phyloP scores from a whole-genome alignment of 2,888 invertebrate genomes.

The Latrodectus hesperus region DNA sequence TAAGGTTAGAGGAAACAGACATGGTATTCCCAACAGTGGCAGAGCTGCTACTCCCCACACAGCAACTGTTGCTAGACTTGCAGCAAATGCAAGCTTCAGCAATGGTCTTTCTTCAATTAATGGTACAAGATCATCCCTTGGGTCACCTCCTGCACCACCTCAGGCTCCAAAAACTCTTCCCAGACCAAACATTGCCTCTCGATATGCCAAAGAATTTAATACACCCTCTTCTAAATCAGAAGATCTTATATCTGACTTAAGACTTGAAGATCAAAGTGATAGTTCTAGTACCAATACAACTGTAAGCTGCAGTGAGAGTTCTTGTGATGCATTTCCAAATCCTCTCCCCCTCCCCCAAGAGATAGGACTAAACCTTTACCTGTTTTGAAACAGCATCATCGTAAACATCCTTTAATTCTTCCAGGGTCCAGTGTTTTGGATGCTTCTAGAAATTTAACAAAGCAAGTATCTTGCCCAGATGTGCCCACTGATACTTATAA shows the following conservation, averaged over 20 bases:
- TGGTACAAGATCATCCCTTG: constrained; percentile 51
- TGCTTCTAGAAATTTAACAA: constrained; percentile 57
- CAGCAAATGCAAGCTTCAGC: constrained; percentile 54
- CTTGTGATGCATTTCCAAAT: constrained; percentile 76
- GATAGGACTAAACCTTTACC: constrained; percentile 81
- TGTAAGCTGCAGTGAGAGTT: constrained; percentile 59
- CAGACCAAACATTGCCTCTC: constrained; percentile 34
- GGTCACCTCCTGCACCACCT: constrained; percentile 60
- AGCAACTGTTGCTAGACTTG: constrained; percentile 69
- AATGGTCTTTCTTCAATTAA: constrained; percentile 29
- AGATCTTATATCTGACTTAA: constrained; percentile 9
- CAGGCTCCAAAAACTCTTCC: constrained; percentile 61
- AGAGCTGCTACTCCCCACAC: constrained; percentile 68
- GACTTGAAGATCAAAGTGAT: constrained; percentile 55
- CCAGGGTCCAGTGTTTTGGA: constrained; percentile 75
- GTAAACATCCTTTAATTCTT: constrained; percentile 87
- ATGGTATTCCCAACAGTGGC: constrained; percentile 72
- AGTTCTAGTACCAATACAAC: constrained; percentile 56
- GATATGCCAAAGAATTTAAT: constrained; percentile 42
- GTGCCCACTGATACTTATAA: constrained; percentile 43
- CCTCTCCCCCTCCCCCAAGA: constrained; percentile 87
- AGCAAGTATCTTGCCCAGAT: constrained; percentile 70
- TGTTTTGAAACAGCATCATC: constrained; percentile 83
- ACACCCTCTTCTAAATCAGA: constrained; percentile 12
- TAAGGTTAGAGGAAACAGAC: constrained; percentile 78